Percentiles rank a stretch among this genome's conserved stretches.
Evolutionary conservation across 1,140 invertebrate species (phyloP).

Genomic region (Stegodyphus dumicola): DNA sequence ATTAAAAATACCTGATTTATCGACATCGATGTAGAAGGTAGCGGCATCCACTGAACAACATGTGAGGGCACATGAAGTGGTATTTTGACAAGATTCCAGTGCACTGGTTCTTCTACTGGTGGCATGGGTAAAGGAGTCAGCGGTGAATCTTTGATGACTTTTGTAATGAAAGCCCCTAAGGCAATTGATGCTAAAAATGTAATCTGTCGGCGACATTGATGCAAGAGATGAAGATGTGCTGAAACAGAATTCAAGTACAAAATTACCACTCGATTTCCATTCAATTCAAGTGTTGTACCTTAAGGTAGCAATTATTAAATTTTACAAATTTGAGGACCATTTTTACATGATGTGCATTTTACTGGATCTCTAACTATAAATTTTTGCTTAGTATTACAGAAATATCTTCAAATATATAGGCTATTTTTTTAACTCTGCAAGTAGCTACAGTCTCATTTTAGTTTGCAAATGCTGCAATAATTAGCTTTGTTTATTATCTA

Average conservation of each 20-base stretch:
- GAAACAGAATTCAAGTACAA: neutral
- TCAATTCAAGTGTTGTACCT: too few relatives aligned
- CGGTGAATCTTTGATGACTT: constrained; percentile 29
- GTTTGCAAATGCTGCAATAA: too few relatives aligned
- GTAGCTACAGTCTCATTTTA: too few relatives aligned
- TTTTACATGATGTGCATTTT: too few relatives aligned
- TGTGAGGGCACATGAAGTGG: constrained; percentile 11
- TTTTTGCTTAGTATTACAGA: too few relatives aligned
- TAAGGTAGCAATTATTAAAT: too few relatives aligned
- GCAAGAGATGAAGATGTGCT: constrained; percentile 4
- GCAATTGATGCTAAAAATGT: constrained; percentile 17
- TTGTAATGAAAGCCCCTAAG: constrained; percentile 25
- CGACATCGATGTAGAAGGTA: neutral
- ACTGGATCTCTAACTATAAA: too few relatives aligned
- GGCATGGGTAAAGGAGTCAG: constrained; percentile 36
- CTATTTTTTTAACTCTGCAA: too few relatives aligned
- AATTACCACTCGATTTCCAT: too few relatives aligned
- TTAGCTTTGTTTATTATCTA: too few relatives aligned
- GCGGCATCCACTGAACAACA: neutral
- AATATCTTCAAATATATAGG: too few relatives aligned
- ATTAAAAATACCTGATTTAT: constrained; percentile 4
- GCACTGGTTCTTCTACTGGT: neutral
- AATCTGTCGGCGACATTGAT: neutral
- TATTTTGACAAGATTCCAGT: constrained; percentile 20
- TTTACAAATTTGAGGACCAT: too few relatives aligned